Evolutionary conservation across 2,888 invertebrate species (phyloP), one percentile per base, ranked within the genome.

Genomic region (Mesorhabditis spiculigera): DNA sequence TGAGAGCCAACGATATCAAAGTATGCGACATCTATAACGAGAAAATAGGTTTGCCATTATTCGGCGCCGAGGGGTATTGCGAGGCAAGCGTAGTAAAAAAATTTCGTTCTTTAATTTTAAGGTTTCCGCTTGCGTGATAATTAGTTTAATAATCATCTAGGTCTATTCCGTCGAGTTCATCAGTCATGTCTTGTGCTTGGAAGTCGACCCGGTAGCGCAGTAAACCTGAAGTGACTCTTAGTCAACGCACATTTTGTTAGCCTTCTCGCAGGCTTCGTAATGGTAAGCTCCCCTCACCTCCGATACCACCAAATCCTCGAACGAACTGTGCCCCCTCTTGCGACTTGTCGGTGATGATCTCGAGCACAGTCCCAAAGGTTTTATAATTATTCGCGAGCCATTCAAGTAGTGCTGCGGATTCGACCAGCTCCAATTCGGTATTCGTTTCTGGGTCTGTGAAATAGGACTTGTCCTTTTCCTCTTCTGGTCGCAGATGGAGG

Each of bases 251-350:
- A 28, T 28, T 28, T 28, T 28, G 28, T 28, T 28, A 28, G 28
- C 28, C 28, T 28, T 28, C 28, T 28, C 28, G 28, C 28, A 28
- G 28, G 28, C 28, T 28, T 28, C 28, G 28, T 28, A 28, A 28
- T 28, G 28, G 28, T 28, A 28, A 28, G 28, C 28, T 28, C 28
- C 13, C 16, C 68, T 65, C 10, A 94, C 97, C 98, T 90, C 98
- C 98, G 86, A 98, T 96, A 76, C 98, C 98, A 87, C 98, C 98
- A 87, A 98, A 98, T 77, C 98, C 98, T 89, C 95, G 90, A 68
- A 98, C 98, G 88, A 97, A 99, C 89, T 99, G 98, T 71, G 97
- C 96, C 69, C 98, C 98, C 90, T 98, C 98, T 88, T 97, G 97
- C 76, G 96, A 97, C 89, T 94, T 93, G 89, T 98, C 98, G 43